phyloP scores from a whole-genome alignment of 2,797 vertebrate species.

The Cygnus olor region DNA sequence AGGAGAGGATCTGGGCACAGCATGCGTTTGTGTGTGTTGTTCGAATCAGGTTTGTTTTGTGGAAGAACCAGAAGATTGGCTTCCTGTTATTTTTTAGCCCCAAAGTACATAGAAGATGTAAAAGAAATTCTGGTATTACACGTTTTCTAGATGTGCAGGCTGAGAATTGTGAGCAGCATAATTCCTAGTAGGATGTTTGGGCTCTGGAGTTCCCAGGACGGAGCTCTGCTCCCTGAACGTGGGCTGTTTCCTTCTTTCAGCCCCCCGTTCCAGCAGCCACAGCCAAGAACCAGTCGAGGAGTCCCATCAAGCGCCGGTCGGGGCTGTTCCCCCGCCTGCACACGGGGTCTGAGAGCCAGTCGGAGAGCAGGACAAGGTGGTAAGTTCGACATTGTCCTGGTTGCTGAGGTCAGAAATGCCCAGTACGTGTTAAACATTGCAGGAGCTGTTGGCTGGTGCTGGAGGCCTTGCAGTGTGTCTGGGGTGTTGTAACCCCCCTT shows the following conservation, averaged over 20 bases:
- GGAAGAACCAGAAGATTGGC: not conserved
- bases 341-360: constrained; percentile 86
- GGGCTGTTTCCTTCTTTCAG: constrained; percentile 69
- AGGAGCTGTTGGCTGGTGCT: not conserved
- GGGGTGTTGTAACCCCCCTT: accelerated
- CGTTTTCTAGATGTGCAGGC: accelerated
- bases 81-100: not conserved
- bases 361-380: constrained; percentile 86
- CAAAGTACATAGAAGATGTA: not conserved
- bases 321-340: constrained; percentile 95
- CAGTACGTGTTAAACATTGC: accelerated
- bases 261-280: constrained; percentile 81
- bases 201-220: not conserved
- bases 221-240: not conserved
- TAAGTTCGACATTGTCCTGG: constrained; percentile 34
- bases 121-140: not conserved
- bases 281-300: constrained; percentile 91
- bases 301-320: constrained; percentile 94
- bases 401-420: not conserved
- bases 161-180: accelerated
- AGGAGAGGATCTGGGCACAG: not conserved
- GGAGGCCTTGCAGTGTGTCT: not conserved
- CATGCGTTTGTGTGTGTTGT: not conserved
- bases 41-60: not conserved
- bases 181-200: not conserved